A percentile compares a stretch with the other conserved stretches of the same genome.
Conservation (phyloP, 2,888 invertebrate genomes). For the Hylaea fasciaria region DNA sequence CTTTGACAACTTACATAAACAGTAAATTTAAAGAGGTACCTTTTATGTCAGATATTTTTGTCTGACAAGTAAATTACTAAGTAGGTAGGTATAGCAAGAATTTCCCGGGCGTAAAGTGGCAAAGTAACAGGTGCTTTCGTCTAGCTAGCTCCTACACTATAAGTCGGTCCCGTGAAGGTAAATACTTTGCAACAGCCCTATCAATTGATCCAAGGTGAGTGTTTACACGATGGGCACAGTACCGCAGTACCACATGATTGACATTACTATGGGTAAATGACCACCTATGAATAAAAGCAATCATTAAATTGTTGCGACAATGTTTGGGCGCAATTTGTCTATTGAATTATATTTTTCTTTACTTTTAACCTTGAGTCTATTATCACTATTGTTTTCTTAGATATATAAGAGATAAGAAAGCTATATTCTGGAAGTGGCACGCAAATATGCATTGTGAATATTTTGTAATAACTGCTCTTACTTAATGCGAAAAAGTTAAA, state of each 20-base stretch:
- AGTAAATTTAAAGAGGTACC: too few relatives aligned
- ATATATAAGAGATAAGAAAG: slow-evolving; percentile 39
- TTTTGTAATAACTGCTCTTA: slow-evolving; percentile 20
- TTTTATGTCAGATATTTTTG: too few relatives aligned
- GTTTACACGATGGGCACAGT: slow-evolving; percentile 41
- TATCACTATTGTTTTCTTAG: slow-evolving; percentile 66
- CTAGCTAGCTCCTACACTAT: slow-evolving; percentile 10
- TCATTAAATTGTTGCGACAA: slow-evolving; percentile 41
- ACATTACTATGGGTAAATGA: slow-evolving; percentile 40
- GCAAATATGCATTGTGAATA: slow-evolving; percentile 3
- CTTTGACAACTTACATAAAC: too few relatives aligned
- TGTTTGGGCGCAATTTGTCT: slow-evolving; percentile 65
- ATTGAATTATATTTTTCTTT: slow-evolving; percentile 57
- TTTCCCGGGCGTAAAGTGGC: background rate
- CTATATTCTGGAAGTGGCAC: slow-evolving; percentile 35
- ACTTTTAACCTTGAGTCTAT: slow-evolving; percentile 74
- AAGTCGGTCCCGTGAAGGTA: slow-evolving; percentile 25
- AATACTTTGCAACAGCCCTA: slow-evolving; percentile 43
- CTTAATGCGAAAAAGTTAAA: slow-evolving; percentile 12
- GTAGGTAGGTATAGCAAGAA: too few relatives aligned
- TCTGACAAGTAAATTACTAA: too few relatives aligned
- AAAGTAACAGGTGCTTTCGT: background rate
- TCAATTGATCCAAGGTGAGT: slow-evolving; percentile 61
- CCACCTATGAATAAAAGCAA: slow-evolving; percentile 26
- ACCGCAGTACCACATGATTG: slow-evolving; percentile 45